These are phyloP conservation scores for Drosophila lini DNA, from an alignment of 1,140 invertebrate genomes.

Conservation along the genomic window DNA sequence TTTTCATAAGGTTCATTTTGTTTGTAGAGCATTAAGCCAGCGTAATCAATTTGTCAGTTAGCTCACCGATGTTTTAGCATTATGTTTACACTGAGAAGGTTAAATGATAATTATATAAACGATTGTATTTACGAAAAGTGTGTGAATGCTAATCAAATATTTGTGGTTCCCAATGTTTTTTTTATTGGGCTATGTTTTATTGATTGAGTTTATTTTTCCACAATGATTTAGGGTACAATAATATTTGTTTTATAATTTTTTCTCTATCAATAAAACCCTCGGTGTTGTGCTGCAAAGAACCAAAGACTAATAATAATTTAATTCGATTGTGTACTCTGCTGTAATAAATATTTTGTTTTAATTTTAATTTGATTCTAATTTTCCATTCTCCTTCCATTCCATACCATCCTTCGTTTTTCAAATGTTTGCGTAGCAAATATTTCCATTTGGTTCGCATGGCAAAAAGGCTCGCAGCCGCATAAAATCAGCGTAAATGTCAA, in stretches of 20 bases:
- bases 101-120: conserved; percentile 28
- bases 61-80: conserved; percentile 7
- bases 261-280: not conserved
- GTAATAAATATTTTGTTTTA: not conserved
- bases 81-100: conserved; percentile 26
- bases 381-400: not conserved
- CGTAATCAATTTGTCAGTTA: conserved; percentile 28
- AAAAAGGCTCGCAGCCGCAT: conserved; percentile 1
- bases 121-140: conserved; percentile 7
- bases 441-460: conserved; percentile 9
- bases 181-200: not conserved
- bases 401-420: too few species aligned
- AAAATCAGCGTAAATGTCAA: conserved; percentile 53
- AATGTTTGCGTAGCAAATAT: conserved; percentile 12
- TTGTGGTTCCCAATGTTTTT: not conserved
- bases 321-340: not conserved
- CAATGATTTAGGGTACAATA: not conserved
- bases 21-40: not conserved
- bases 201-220: not conserved
- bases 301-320: not conserved
- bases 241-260: not conserved
- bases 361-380: not conserved
- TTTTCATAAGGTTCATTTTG: conserved; percentile 9
- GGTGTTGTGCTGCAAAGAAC: not conserved
- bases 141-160: not conserved